phyloP scores from a whole-genome alignment of 92 coral and sea anemone genomes.

The Palythoa caribaeorum region DNA sequence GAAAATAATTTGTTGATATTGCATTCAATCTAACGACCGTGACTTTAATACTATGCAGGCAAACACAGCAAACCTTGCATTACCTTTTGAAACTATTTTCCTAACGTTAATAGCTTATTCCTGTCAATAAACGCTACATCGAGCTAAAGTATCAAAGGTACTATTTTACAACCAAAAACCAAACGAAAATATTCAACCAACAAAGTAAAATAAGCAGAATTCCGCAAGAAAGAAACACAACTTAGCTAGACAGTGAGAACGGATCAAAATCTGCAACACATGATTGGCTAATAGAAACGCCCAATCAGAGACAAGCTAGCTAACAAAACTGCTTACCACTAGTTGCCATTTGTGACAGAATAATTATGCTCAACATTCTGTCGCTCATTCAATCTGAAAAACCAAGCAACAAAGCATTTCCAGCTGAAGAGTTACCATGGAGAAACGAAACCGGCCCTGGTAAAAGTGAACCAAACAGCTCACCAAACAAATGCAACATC shows the following conservation, averaged over 20 bases:
- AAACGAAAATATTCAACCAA: neutral
- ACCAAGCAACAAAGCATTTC: neutral
- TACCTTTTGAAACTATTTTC: neutral
- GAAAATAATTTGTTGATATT: neutral
- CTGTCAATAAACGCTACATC: neutral
- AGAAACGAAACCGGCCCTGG: neutral
- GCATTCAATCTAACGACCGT: neutral
- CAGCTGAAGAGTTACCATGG: neutral
- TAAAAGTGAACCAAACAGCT: neutral
- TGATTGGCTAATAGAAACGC: neutral
- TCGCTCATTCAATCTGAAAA: neutral
- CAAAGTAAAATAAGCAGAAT: neutral
- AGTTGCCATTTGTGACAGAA: constrained; percentile 1
- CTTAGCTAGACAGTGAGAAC: constrained; percentile 1
- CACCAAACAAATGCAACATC: neutral
- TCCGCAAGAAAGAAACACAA: neutral
- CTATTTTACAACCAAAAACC: neutral
- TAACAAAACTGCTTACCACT: neutral
- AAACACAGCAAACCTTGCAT: neutral
- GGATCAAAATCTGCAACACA: neutral
- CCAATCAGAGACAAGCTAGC: neutral
- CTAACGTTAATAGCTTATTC: neutral
- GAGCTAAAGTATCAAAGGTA: neutral
- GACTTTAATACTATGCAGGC: neutral
- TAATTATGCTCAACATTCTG: neutral